Evolutionary conservation across 2,113 vertebrate species (phyloP), one percentile per base, ranked within the genome.

Genomic region (Oxyura jamaicensis): DNA sequence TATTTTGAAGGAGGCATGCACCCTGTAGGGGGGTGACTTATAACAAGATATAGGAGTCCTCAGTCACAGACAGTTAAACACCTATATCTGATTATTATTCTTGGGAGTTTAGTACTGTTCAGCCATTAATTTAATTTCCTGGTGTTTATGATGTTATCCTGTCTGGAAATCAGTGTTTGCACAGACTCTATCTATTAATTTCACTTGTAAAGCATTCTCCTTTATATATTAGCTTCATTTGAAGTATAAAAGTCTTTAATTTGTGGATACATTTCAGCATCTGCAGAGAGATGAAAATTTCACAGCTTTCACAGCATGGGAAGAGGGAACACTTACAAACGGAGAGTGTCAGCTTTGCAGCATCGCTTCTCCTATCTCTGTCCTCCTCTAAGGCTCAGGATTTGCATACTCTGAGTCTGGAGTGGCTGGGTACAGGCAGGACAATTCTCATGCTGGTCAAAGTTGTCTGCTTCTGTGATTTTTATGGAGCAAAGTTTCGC

Each of bases 101-200:
- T 88, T 93, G 77, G 66, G 69, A 91, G 62, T 89, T 68, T 60
- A 79, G 69, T 79, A 53, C 53, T 86, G 65, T 91, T 93, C 90
- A 94, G 68, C 73, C 92, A 91, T 92, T 93, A 75, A 92, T 92
- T 97, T 92, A 91, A 94, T 90, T 95, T 97, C 66, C 62, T 48
- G 56, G 60, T 74, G 73, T 93, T 95, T 96, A 86, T 78, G 66
- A 67, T 91, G 65, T 92, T 96, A 95, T 86, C 76, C 88, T 93
- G 11, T 88, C 83, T 82, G 74, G 35, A 94, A 67, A 94, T 75
- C 80, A 62, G 69, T 86, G 80, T 93, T 96, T 95, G 46, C 67
- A 56, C 69, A 90, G 83, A 65, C 53, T 88, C 41, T 55, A 13
- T 63, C 36, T 95, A 48, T 75, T 88, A 41, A 36, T 93, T 96